Evolutionary conservation across 2,888 invertebrate genomes (phyloP).

Genomic region (Hydraecia micacea): DNA sequence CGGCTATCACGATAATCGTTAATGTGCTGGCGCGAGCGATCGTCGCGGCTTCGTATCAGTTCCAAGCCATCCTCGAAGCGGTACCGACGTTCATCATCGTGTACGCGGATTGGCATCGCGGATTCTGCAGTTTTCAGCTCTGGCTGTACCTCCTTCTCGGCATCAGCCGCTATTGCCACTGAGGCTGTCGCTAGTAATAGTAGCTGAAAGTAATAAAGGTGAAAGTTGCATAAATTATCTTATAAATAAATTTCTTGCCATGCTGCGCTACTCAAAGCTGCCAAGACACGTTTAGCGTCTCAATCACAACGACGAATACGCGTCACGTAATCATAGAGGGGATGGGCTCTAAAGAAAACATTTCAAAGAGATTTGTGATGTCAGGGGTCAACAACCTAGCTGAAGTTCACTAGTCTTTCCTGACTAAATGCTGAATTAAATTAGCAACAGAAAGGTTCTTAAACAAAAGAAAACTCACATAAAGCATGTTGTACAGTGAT

Average conservation of each 20-base stretch:
- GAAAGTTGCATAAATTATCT: neutral
- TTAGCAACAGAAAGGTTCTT: neutral
- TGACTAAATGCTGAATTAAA: neutral
- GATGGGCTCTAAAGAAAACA: neutral
- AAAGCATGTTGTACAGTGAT: conserved; percentile 67
- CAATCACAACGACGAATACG: neutral
- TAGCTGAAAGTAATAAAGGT: conserved; percentile 55
- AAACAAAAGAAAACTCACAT: conserved; percentile 64
- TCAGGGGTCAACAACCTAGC: neutral
- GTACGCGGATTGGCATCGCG: conserved; percentile 36
- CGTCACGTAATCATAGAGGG: no score
- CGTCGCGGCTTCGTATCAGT: conserved; percentile 62
- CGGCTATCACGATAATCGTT: conserved; percentile 40
- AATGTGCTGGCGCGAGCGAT: conserved; percentile 12
- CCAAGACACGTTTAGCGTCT: neutral
- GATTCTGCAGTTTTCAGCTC: conserved; percentile 56
- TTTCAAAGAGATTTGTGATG: neutral
- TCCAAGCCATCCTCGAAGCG: conserved; percentile 62
- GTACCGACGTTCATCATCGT: conserved; percentile 40
- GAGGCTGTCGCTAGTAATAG: conserved; percentile 63
- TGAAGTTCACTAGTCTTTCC: neutral
- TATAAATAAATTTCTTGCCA: neutral
- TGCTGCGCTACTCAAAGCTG: neutral
- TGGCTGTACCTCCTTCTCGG: conserved; percentile 19
- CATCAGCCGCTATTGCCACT: conserved; percentile 47